These are phyloP conservation scores for Pipistrellus kuhlii DNA, from an alignment of 2,797 vertebrate genomes.

Conservation along the genomic window DNA sequence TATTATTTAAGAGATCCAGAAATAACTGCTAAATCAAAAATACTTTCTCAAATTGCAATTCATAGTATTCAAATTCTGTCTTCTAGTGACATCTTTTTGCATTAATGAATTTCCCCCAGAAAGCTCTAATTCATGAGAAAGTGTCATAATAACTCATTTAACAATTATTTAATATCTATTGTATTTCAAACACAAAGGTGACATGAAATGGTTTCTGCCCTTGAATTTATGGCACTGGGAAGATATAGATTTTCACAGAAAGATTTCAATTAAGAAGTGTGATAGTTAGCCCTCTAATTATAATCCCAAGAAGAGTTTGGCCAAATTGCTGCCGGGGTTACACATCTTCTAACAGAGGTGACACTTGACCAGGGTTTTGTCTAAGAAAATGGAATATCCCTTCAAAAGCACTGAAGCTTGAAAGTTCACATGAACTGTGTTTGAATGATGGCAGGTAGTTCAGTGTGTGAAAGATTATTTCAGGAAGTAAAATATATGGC, in stretches of 20 bases:
- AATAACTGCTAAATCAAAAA: conserved; percentile 25
- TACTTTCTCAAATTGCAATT: not conserved
- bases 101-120: not conserved
- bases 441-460: not conserved
- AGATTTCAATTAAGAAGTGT: not conserved
- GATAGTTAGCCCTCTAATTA: not conserved
- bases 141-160: not conserved
- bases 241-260: not conserved
- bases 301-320: not conserved
- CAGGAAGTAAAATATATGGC: not conserved
- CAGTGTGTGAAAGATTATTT: not conserved
- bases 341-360: not conserved
- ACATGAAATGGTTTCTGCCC: not conserved
- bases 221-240: not conserved
- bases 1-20: not conserved
- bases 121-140: not conserved
- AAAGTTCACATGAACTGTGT: not conserved
- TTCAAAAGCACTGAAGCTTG: conserved; percentile 39
- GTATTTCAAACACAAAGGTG: not conserved
- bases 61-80: not conserved
- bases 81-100: not conserved
- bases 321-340: not conserved
- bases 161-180: not conserved
- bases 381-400: not conserved
- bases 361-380: not conserved